Evolutionary conservation across 2,797 vertebrate species (phyloP), one percentile per base, ranked within the genome.

Genomic region (Gymnoscopelus braueri): DNA sequence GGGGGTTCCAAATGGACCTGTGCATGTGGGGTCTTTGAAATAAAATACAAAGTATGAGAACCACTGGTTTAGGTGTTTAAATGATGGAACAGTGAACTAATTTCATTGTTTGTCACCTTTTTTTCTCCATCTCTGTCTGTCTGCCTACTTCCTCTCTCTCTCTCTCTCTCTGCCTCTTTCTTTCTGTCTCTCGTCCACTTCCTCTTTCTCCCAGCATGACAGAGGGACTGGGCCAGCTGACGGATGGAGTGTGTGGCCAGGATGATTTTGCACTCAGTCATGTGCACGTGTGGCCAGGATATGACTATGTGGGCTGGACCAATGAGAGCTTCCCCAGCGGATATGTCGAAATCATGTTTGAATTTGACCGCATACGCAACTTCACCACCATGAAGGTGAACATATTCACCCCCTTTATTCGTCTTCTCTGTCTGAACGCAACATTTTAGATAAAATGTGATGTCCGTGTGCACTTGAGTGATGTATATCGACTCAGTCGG

Each of bases 311-410:
- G 55, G 98, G 97, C 62, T 99, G 98, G 98, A 94, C 89, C 81
- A 99, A 99, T 0, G 96, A 97, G 79, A 99, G 96, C 59, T 95
- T 95, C 1, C 62, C 93, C 0, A 87, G 85, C 0, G 96, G 96
- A 87, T 97, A 93, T 8, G 94, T 99, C 11, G 97, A 99, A 89
- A 98, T 98, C 77, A 95, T 95, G 92, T 98, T 99, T 10, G 97
- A 98, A 87, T 99, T 99, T 0, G 98, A 99, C 88, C 95, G 96
- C 59, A 93, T 92, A 71, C 92, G 97, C 84, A 99, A 99, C 89
- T 99, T 98, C 83, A 98, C 97, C 0, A 94, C 96, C 32, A 99
- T 99, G 98, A 99, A 98, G 96, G 98, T 97, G 71, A 82, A 60
- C 49, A 24, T 70, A 39, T 13, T 14, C 29, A 35, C 2, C 19